A percentile compares a stretch with the other conserved stretches of the same genome.
Evolutionary conservation across 2,113 vertebrate genomes (phyloP).

Genomic region (Hemiscyllium ocellatum): DNA sequence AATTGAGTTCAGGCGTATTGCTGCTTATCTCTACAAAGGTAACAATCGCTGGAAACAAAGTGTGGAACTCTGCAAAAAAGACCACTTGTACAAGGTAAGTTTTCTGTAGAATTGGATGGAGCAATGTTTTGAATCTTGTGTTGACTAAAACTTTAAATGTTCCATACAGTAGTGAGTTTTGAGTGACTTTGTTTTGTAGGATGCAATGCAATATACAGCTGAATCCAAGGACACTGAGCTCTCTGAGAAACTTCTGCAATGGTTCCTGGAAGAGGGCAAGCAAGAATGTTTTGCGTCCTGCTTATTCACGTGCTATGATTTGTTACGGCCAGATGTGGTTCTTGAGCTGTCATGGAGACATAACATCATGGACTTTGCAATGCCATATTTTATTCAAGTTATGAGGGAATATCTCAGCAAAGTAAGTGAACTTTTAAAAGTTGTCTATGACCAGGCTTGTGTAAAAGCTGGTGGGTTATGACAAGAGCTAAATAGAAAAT

Average conservation of each 20-base stretch:
- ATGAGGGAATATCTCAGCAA: conserved; percentile 81
- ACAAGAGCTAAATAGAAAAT: no score
- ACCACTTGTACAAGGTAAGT: conserved; percentile 78
- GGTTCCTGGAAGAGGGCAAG: conserved; percentile 81
- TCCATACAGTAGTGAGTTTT: neutral
- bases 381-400: conserved; percentile 87
- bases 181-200: conserved; percentile 53
- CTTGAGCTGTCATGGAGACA: conserved; percentile 83
- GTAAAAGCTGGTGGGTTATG: no score
- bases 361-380: conserved; percentile 75
- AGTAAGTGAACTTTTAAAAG: conserved; percentile 54
- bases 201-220: conserved; percentile 78
- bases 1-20: conserved; percentile 80
- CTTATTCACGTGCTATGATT: conserved; percentile 77
- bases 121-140: neutral
- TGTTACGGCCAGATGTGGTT: conserved; percentile 76
- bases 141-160: neutral
- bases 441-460: no score
- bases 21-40: conserved; percentile 79
- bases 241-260: conserved; percentile 74
- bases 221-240: conserved; percentile 76
- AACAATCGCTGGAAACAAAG: conserved; percentile 86
- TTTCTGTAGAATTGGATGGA: neutral
- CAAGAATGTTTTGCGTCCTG: conserved; percentile 77
- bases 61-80: conserved; percentile 85